phyloP scores from a whole-genome alignment of 37 sponge, comb jelly and placozoan genomes.

The Halichondria panicea region DNA sequence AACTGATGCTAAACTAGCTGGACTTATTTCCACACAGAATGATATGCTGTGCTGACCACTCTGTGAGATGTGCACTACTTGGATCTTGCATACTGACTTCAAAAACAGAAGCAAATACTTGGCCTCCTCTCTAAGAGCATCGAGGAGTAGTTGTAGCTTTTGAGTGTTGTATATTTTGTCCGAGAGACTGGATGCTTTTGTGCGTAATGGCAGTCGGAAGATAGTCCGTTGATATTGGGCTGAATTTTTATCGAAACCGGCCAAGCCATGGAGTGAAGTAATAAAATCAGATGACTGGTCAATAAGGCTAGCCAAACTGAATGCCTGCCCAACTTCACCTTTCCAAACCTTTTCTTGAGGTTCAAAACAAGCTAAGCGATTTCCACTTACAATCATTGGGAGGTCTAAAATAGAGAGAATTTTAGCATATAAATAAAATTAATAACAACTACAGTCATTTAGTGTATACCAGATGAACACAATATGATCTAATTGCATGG shows the following conservation, averaged over 20 bases:
- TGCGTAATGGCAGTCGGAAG: constrained; percentile 82
- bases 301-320: not conserved
- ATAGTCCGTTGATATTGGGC: constrained; percentile 61
- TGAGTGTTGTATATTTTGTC: constrained; percentile 22
- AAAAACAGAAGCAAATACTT: constrained; percentile 60
- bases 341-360: constrained; percentile 70
- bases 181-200: constrained; percentile 30
- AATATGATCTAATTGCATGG: too few species aligned
- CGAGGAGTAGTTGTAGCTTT: constrained; percentile 15
- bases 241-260: too few species aligned
- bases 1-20: not conserved
- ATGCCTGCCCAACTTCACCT: constrained; percentile 19
- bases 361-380: constrained; percentile 60
- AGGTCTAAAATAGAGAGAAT: constrained; percentile 41
- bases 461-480: too few species aligned
- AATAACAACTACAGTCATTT: too few species aligned
- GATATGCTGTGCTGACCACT: not conserved
- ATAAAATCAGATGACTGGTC: too few species aligned
- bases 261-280: too few species aligned
- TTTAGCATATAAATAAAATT: too few species aligned
- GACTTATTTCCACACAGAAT: not conserved
- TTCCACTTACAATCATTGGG: constrained; percentile 69
- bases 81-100: constrained; percentile 35
- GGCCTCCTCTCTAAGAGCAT: constrained; percentile 35
- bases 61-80: constrained; percentile 27